phyloP scores from a whole-genome alignment of 2,113 vertebrate genomes.

The Colistium nudipinnis region DNA sequence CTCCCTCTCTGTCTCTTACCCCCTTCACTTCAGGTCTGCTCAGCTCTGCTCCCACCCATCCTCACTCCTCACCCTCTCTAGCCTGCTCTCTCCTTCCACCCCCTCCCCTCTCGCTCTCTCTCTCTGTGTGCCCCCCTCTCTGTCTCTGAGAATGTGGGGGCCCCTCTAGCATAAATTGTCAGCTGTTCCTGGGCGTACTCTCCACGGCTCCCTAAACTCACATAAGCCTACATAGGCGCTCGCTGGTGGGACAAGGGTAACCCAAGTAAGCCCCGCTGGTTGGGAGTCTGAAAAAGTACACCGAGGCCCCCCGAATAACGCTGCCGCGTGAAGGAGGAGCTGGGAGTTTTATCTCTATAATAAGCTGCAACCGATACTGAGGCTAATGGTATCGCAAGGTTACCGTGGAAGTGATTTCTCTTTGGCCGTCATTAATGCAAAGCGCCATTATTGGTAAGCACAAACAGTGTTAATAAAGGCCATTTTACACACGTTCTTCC shows the following conservation, averaged over 20 bases:
- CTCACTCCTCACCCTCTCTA: constrained; percentile 7
- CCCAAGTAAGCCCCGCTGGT: constrained; percentile 70
- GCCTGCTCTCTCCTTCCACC: constrained; percentile 1
- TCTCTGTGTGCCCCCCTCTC: constrained; percentile 15
- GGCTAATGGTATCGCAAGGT: constrained; percentile 41
- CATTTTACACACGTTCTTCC: neutral
- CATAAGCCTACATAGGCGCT: constrained; percentile 69
- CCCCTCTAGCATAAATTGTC: constrained; percentile 81
- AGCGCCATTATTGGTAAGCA: neutral
- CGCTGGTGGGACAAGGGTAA: constrained; percentile 72
- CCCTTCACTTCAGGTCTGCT: constrained; percentile 33
- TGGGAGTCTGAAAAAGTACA: constrained; percentile 71
- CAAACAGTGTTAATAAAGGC: neutral
- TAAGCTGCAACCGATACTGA: constrained; percentile 50
- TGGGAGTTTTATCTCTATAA: constrained; percentile 52
- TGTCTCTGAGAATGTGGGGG: constrained; percentile 79
- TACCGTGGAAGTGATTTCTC: constrained; percentile 2
- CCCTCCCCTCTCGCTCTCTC: neutral
- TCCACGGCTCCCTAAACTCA: constrained; percentile 78
- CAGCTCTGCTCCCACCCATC: constrained; percentile 18
- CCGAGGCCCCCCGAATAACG: constrained; percentile 60
- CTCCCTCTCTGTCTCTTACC: constrained; percentile 1
- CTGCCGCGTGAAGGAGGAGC: constrained; percentile 52
- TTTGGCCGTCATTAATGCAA: constrained; percentile 12
- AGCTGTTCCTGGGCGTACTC: constrained; percentile 81